These are phyloP conservation scores for Ochotona princeps DNA, from an alignment of 2,113 vertebrate species.

Conservation along the genomic window DNA sequence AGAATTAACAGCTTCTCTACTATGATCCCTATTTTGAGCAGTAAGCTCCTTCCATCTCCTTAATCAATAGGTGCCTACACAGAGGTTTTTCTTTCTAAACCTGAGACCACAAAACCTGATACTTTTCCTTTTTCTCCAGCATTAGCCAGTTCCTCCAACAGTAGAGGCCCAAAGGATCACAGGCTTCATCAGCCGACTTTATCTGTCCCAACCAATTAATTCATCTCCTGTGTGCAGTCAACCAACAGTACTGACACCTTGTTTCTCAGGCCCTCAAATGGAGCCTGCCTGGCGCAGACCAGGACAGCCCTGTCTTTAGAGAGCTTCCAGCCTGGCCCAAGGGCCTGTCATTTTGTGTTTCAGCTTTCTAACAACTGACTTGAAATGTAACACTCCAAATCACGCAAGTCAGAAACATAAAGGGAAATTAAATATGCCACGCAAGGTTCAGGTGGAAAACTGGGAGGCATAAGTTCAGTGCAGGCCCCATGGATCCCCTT, in stretches of 20 bases:
- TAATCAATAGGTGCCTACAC: not conserved
- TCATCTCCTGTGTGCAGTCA: not conserved
- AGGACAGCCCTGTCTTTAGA: not conserved
- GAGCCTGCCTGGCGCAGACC: not conserved
- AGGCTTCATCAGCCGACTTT: not conserved
- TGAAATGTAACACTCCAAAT: slow-evolving; percentile 22
- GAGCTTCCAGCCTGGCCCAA: not conserved
- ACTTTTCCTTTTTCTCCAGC: not conserved
- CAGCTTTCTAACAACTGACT: not conserved
- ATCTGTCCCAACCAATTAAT: not conserved
- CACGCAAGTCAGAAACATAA: not conserved
- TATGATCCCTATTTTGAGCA: not conserved
- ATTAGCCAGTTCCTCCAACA: not conserved
- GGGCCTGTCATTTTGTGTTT: not conserved
- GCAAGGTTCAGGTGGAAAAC: not conserved
- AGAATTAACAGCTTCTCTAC: slow-evolving; percentile 56
- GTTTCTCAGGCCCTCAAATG: not conserved
- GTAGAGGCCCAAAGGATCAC: not conserved
- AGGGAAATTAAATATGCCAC: not conserved
- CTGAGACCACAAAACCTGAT: not conserved
- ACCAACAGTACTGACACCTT: not conserved
- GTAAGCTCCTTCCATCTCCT: not conserved
- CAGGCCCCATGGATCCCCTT: not conserved
- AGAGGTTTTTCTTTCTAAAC: not conserved
- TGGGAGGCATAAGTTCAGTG: not conserved